phyloP scores from a whole-genome alignment of 2,113 vertebrate genomes.

The Micronycteris hirsuta region DNA sequence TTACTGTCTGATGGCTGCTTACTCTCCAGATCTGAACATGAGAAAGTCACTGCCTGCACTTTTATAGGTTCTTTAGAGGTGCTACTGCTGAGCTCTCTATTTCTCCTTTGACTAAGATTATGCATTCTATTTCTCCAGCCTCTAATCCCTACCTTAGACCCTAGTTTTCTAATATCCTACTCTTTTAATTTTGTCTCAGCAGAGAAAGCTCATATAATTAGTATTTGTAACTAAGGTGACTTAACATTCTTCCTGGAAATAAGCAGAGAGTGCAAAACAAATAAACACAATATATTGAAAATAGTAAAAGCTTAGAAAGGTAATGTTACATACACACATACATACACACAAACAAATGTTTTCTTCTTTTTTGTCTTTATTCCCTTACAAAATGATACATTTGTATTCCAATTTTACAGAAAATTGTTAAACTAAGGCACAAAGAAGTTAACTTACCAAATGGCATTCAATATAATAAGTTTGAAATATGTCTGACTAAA shows the following conservation, averaged over 20 bases:
- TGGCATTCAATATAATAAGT: not conserved
- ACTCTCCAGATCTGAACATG: not conserved
- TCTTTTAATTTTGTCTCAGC: slow-evolving; percentile 9
- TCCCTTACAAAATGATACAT: not conserved
- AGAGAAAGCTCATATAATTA: not conserved
- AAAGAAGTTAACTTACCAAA: not conserved
- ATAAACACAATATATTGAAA: not conserved
- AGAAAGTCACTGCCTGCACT: not conserved
- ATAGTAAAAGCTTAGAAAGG: not conserved
- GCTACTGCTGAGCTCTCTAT: not conserved
- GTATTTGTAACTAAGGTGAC: not conserved
- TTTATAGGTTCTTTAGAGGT: not conserved
- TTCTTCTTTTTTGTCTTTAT: not conserved
- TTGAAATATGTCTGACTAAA: not conserved
- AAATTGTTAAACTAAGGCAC: slow-evolving; percentile 1
- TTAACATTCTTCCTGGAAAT: slow-evolving; percentile 35
- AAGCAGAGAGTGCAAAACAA: not conserved
- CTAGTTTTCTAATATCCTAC: not conserved
- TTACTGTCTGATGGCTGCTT: not conserved
- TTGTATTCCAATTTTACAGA: not conserved
- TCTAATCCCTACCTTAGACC: not conserved
- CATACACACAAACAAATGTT: not conserved
- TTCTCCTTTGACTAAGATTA: not conserved
- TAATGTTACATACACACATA: not conserved
- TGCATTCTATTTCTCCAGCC: not conserved